Evolutionary conservation across 1,140 invertebrate species (phyloP).

Genomic region (Triops longicaudatus): DNA sequence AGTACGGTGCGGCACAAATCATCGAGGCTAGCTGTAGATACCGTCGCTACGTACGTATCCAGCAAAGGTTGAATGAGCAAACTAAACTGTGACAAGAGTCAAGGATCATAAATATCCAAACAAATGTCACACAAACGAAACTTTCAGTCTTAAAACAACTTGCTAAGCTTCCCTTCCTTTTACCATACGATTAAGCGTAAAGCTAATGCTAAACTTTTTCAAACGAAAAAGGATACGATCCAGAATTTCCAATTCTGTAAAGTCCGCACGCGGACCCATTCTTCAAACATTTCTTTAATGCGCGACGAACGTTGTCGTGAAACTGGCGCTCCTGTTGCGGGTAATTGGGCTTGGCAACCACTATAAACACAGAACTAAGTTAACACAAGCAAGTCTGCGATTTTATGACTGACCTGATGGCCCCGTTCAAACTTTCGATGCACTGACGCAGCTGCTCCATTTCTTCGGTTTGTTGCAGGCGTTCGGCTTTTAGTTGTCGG

Average conservation of each 20-base stretch:
- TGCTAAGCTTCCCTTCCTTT: too few relatives aligned
- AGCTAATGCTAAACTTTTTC: too few relatives aligned
- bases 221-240: slow-evolving; percentile 69
- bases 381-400: neutral
- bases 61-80: slow-evolving; percentile 78
- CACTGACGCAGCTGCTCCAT: slow-evolving; percentile 75
- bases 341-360: slow-evolving; percentile 86
- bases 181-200: too few relatives aligned
- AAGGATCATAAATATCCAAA: slow-evolving; percentile 35
- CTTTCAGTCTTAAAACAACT: too few relatives aligned
- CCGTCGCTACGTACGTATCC: slow-evolving; percentile 78
- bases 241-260: slow-evolving; percentile 95
- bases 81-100: slow-evolving; percentile 64
- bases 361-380: slow-evolving; percentile 45
- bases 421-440: slow-evolving; percentile 80
- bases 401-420: slow-evolving; percentile 62
- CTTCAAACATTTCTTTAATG: slow-evolving; percentile 89
- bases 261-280: slow-evolving; percentile 77
- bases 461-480: slow-evolving; percentile 79
- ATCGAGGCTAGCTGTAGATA: slow-evolving; percentile 81
- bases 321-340: slow-evolving; percentile 89
- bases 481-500: slow-evolving; percentile 73
- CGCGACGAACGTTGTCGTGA: slow-evolving; percentile 79
- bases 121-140: neutral
- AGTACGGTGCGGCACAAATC: slow-evolving; percentile 85